Evolutionary conservation across 35 echinoderm and acorn worm genomes (phyloP).

Genomic region (Apostichopus japonicus): DNA sequence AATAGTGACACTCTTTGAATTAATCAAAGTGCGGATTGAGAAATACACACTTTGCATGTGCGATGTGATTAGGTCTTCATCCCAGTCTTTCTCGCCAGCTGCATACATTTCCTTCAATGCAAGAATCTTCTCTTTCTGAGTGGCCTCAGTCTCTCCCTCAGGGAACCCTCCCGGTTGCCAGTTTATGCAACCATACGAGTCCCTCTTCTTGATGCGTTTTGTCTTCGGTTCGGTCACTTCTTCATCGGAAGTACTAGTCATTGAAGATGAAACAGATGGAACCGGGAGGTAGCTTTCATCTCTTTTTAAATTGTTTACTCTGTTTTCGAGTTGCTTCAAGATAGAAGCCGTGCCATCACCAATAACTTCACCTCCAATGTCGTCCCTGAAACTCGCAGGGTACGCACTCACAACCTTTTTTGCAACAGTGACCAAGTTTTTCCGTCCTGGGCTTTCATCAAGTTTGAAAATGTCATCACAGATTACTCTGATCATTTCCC

Average conservation of each 20-base stretch:
- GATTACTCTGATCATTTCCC: background rate
- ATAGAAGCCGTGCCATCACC: background rate
- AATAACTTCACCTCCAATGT: background rate
- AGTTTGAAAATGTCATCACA: background rate
- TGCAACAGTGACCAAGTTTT: background rate
- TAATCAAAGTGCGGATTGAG: slow-evolving; percentile 10
- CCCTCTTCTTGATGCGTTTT: background rate
- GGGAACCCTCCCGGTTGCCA: background rate
- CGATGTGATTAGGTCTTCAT: background rate
- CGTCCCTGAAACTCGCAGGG: background rate
- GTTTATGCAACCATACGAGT: background rate
- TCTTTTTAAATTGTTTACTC: background rate
- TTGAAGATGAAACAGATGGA: background rate
- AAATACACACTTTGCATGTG: background rate
- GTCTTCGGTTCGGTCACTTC: background rate
- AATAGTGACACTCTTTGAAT: slow-evolving; percentile 2
- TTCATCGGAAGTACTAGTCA: background rate
- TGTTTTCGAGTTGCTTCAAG: background rate
- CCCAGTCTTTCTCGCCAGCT: background rate
- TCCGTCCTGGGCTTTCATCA: background rate
- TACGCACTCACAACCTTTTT: background rate
- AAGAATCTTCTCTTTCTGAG: background rate
- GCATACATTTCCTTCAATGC: background rate
- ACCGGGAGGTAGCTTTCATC: background rate
- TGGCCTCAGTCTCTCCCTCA: background rate